Base-by-base conservation (phyloP, 2,797 vertebrate species). In the Argya squamiceps region DNA sequence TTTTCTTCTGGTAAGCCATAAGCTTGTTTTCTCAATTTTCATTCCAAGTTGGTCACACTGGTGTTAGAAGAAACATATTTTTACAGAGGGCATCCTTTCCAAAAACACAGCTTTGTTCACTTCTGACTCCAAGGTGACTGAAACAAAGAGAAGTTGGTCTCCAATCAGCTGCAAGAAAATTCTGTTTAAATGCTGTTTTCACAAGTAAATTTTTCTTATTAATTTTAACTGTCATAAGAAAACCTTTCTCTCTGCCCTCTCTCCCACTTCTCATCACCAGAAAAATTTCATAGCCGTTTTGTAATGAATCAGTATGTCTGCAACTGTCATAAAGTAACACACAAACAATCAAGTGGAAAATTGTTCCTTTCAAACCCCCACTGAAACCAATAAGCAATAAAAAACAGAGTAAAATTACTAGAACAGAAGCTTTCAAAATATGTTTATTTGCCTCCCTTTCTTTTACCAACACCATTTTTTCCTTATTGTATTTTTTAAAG, bases 271-370 rank as follows among this genome's bases (percentile, higher is more conserved):
- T 81, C 39, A 47, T 77, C 73, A 69, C 46, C 46, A 67, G 59
- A 93, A 92, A 88, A 87, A 74, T 53, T 82, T 81, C 67, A 64
- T 49, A 92, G 62, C 52, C 36, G n/a, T 82, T 92, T 80, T 76
- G 24, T 59, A 92, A 76, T 60, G 67, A 92, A 92, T 92, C 64
- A 88, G 39, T 34, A 53, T 22, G 29, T 63, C 55, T 94, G 58
- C 67, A 93, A 46, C 83, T 93, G 88, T 80, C 90, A 91, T 21
- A 52, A 34, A 60, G 59, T 36, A 92, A 87, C 41, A 65, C 41
- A 65, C 11, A 75, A 1, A 91, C 75, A 69, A 78, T 83, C 49
- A 75, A 78, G 43, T 32, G 10, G 64, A 89, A 94, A 89, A 93
- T 37, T 6, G 2, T 41, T 89, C 64, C 39, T 62, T 89, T 92